Percentiles rank a stretch among this genome's conserved stretches.
These are phyloP conservation scores for Onychostruthus taczanowskii DNA, from an alignment of 2,113 vertebrate species.

Conservation along the genomic window DNA sequence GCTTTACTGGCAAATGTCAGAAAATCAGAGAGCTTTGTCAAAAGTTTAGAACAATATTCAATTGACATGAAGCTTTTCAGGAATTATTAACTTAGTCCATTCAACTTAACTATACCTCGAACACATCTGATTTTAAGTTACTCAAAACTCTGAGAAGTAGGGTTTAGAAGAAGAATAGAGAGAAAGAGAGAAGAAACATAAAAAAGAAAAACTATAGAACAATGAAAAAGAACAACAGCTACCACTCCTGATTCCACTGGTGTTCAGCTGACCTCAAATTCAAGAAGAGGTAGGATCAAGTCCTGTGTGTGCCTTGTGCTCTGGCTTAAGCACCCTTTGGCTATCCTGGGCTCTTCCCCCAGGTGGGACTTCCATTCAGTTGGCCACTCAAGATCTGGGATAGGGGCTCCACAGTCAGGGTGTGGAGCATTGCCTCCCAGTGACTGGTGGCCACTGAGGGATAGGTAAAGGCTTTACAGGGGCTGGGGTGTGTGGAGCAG, in stretches of 20 bases:
- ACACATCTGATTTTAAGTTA: not conserved
- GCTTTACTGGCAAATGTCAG: not conserved
- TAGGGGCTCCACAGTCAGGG: too few species aligned
- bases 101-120: not conserved
- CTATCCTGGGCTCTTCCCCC: not conserved
- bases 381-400: not conserved
- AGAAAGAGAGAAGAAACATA: not conserved
- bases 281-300: not conserved
- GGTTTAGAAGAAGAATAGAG: not conserved
- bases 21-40: not conserved
- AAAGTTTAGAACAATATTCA: not conserved
- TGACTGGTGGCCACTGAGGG: accelerated
- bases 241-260: too few species aligned
- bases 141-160: not conserved
- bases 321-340: not conserved
- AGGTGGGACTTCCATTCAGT: not conserved
- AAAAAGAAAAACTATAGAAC: not conserved
- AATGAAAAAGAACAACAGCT: not conserved
- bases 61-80: not conserved
- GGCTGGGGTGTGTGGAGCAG: accelerated
- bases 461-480: not conserved
- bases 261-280: not conserved
- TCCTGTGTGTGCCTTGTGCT: accelerated
- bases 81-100: not conserved
- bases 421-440: not conserved